These are phyloP conservation scores for Pelodiscus sinensis DNA, from an alignment of 2,113 vertebrate species.

Conservation along the genomic window DNA sequence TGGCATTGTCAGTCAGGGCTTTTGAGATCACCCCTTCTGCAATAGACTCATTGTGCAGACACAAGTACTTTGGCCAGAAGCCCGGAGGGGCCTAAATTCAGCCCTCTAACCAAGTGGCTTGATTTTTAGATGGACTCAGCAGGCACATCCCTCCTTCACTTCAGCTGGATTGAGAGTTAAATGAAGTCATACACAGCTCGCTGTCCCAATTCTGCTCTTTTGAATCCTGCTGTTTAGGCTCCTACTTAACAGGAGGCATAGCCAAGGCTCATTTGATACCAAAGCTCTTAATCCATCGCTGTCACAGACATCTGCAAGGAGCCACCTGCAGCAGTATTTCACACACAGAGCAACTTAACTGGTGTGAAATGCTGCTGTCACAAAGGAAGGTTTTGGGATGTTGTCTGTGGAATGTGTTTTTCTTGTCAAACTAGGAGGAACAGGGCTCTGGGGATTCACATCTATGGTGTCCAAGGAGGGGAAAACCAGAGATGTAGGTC, in stretches of 20 bases:
- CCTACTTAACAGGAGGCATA: conserved; percentile 52
- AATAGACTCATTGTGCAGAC: background rate
- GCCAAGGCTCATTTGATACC: conserved; percentile 63
- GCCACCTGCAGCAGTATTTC: conserved; percentile 39
- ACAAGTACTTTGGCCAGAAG: background rate
- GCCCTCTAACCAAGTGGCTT: background rate
- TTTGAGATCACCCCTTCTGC: conserved; percentile 8
- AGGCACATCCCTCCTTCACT: conserved; percentile 14
- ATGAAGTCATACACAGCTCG: conserved; percentile 32
- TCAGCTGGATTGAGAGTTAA: conserved; percentile 35
- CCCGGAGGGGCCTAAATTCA: background rate
- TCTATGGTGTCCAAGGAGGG: background rate
- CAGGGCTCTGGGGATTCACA: background rate
- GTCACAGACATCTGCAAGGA: conserved; percentile 19
- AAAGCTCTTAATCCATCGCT: conserved; percentile 60
- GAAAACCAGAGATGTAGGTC: fast-evolving
- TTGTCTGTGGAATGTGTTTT: conserved; percentile 16
- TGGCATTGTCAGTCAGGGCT: background rate
- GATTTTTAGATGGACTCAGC: background rate
- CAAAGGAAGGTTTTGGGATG: background rate
- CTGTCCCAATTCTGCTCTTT: conserved; percentile 12
- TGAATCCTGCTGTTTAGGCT: conserved; percentile 53
- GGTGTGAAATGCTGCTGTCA: conserved; percentile 3
- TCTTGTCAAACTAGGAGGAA: conserved; percentile 3
- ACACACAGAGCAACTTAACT: background rate